These are phyloP conservation scores for Pachymerium ferrugineum DNA, from an alignment of 2,888 invertebrate species.

Conservation along the genomic window DNA sequence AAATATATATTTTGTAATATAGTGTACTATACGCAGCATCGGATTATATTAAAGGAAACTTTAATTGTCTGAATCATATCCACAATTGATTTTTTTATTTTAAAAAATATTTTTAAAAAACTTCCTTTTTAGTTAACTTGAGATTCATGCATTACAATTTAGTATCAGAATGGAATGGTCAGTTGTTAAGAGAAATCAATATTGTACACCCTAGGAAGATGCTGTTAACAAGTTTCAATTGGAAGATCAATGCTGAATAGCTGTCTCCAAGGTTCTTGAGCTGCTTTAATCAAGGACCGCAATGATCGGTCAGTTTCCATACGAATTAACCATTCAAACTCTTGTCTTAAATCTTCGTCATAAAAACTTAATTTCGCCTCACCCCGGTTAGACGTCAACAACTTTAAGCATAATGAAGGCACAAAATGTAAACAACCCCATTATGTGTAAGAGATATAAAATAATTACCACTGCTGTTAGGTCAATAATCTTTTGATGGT, in stretches of 20 bases:
- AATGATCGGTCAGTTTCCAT: constrained; percentile 33
- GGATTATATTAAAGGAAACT: background rate
- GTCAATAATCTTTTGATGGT: background rate
- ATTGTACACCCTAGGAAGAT: no score
- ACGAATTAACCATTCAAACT: constrained; percentile 23
- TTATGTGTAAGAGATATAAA: background rate
- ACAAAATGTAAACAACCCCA: background rate
- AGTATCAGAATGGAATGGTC: no score
- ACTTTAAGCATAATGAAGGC: background rate
- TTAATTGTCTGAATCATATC: no score
- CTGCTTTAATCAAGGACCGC: constrained; percentile 28
- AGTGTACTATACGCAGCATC: background rate
- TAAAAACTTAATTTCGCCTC: constrained; percentile 32
- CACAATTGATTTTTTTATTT: no score
- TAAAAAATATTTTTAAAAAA: no score
- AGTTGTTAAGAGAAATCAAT: no score
- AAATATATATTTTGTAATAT: constrained; percentile 10
- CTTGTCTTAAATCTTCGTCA: constrained; percentile 32
- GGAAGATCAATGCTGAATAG: constrained; percentile 33
- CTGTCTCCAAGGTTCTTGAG: constrained; percentile 35
- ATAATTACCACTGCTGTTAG: background rate
- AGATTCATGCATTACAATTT: no score
- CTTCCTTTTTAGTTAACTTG: no score
- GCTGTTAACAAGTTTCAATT: background rate
- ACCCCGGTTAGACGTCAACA: background rate